phyloP scores from a whole-genome alignment of 2,113 vertebrate species.

The Catagonus wagneri region DNA sequence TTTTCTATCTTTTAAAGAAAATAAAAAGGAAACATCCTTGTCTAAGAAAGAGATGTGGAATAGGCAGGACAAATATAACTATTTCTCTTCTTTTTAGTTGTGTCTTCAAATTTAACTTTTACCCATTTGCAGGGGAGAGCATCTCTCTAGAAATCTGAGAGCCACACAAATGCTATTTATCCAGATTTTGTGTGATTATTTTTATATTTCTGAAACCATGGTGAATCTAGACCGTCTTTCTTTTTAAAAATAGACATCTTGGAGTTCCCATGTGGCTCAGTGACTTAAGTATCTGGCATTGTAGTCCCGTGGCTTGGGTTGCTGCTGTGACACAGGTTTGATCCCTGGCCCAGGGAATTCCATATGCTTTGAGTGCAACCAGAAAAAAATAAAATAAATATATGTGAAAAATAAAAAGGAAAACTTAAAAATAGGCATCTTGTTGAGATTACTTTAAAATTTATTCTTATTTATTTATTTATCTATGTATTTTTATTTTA shows the following conservation, averaged over 20 bases:
- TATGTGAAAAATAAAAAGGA: neutral
- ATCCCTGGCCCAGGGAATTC: too few relatives aligned
- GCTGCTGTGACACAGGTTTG: too few relatives aligned
- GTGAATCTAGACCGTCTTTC: neutral
- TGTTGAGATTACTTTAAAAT: conserved; percentile 35
- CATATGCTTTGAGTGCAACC: too few relatives aligned
- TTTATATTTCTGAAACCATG: neutral
- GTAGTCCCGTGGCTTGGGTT: too few relatives aligned
- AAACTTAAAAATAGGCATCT: neutral
- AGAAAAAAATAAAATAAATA: too few relatives aligned
- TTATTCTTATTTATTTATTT: neutral
- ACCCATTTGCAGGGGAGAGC: neutral
- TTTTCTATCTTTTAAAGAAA: neutral
- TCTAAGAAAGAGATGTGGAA: neutral
- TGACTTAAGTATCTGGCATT: too few relatives aligned
- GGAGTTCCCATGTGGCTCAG: too few relatives aligned
- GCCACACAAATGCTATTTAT: neutral
- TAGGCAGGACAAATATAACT: neutral
- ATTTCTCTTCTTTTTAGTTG: neutral
- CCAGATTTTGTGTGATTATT: neutral
- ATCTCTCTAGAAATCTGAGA: neutral
- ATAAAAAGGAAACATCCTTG: neutral
- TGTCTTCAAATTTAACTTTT: neutral
- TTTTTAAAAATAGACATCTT: neutral
- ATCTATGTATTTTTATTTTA: neutral